Evolutionary conservation across 2,113 vertebrate genomes (phyloP), one percentile per base, ranked within the genome.

Genomic region (Epinephelus moara): DNA sequence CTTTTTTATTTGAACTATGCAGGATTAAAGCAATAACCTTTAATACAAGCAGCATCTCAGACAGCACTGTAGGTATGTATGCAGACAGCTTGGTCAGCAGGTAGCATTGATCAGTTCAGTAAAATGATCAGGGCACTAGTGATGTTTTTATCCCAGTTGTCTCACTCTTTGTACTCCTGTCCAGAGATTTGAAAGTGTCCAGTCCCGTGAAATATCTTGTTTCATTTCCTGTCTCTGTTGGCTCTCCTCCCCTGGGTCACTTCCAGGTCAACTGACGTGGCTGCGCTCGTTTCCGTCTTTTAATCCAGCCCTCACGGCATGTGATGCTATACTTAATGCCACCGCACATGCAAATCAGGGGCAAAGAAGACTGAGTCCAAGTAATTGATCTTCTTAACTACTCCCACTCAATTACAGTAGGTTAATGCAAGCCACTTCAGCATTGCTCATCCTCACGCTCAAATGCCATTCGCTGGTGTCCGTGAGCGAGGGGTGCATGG

Each of bases 371-470:
- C 80, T 42, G 62, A 78, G 62, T 68, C 73, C 49, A 73, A 89
- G 83, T 91, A 92, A 93, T 84, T 91, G 89, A 95, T 91, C 91
- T 87, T 84, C 85, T 92, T 93, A 91, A 90, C 85, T 85, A 88
- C 91, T 91, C 89, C 85, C 81, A 92, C 90, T 92, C 89, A 90
- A 88, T 93, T 94, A 95, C 85, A 85, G 70, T 47, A 89, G 89
- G 92, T 94, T 91, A 93, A 93, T 90, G 81, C 72, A 81, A 90
- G 80, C 86, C 88, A 90, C 82, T 78, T 88, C 69, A 69, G 75
- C 10, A 79, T 78, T 73, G 75, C 85, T 90, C 75, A 67, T 88
- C 70, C 80, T 42, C 13, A 3, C 25, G 6, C 70, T 82, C 55
- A 52, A 80, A 75, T 45, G 61, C 64, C 76, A 85, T 86, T 89